Conservation (phyloP, 2,113 vertebrate genomes). For the Camelus bactrianus region DNA sequence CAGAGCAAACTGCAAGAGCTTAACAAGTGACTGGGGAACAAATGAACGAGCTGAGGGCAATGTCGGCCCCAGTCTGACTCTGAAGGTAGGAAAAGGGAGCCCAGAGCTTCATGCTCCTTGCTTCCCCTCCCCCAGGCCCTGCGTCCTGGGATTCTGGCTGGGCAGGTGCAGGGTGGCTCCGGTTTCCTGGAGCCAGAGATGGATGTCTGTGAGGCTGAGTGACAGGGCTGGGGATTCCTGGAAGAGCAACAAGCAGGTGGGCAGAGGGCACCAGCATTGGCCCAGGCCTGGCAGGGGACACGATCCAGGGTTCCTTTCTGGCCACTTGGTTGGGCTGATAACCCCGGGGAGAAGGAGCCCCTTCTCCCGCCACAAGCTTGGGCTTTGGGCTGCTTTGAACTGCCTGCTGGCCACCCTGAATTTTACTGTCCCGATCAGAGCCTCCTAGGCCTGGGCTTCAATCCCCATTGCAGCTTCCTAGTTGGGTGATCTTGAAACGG, state of each 20-base stretch:
- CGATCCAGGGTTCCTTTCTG: neutral
- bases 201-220: neutral
- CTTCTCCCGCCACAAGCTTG: neutral
- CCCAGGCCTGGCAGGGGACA: neutral
- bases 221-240: slow-evolving; percentile 22
- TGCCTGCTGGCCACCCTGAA: neutral
- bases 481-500: neutral
- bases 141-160: neutral
- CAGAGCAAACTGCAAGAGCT: neutral
- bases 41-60: neutral
- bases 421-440: neutral
- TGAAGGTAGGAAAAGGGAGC: neutral
- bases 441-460: neutral
- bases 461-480: neutral
- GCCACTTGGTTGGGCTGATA: neutral
- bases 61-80: neutral
- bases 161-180: neutral
- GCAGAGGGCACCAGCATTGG: neutral
- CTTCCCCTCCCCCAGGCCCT: neutral
- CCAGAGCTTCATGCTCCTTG: neutral
- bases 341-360: neutral
- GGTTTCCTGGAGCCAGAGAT: neutral
- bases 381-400: neutral
- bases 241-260: neutral
- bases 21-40: neutral